Evolutionary conservation across 2,113 vertebrate species (phyloP).

Genomic region (Nanorana parkeri): DNA sequence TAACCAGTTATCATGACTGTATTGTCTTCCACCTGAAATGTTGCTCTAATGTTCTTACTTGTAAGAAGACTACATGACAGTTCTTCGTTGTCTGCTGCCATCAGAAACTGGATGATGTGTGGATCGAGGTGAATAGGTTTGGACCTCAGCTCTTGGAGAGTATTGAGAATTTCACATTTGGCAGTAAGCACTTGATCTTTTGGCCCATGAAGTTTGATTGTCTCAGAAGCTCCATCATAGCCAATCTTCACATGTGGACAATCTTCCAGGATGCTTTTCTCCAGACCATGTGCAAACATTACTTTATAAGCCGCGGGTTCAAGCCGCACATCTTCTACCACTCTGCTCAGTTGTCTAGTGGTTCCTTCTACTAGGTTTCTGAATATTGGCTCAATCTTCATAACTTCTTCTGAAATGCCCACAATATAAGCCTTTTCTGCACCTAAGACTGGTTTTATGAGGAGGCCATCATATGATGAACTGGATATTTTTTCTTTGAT

Average conservation of each 20-base stretch:
- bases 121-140: conserved; percentile 62
- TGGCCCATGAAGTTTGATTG: conserved; percentile 74
- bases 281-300: conserved; percentile 69
- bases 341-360: conserved; percentile 62
- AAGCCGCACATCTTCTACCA: conserved; percentile 65
- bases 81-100: conserved; percentile 63
- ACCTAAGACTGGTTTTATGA: conserved; percentile 61
- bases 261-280: conserved; percentile 57
- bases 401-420: conserved; percentile 71
- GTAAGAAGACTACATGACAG: conserved; percentile 72
- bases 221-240: conserved; percentile 59
- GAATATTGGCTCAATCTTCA: conserved; percentile 56
- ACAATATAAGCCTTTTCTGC: conserved; percentile 67
- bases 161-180: conserved; percentile 71
- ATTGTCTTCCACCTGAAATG: conserved; percentile 68
- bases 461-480: conserved; percentile 8
- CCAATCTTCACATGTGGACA: conserved; percentile 71
- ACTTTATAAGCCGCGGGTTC: conserved; percentile 69
- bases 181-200: conserved; percentile 72
- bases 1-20: conserved; percentile 68
- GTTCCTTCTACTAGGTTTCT: conserved; percentile 62
- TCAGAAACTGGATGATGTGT: conserved; percentile 72
- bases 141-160: conserved; percentile 60
- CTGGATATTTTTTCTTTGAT: conserved; percentile 62
- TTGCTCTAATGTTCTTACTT: conserved; percentile 69